A percentile compares a stretch with the other conserved stretches of the same genome.
phyloP scores from a whole-genome alignment of 2,113 vertebrate genomes.

The Aramus guarauna region DNA sequence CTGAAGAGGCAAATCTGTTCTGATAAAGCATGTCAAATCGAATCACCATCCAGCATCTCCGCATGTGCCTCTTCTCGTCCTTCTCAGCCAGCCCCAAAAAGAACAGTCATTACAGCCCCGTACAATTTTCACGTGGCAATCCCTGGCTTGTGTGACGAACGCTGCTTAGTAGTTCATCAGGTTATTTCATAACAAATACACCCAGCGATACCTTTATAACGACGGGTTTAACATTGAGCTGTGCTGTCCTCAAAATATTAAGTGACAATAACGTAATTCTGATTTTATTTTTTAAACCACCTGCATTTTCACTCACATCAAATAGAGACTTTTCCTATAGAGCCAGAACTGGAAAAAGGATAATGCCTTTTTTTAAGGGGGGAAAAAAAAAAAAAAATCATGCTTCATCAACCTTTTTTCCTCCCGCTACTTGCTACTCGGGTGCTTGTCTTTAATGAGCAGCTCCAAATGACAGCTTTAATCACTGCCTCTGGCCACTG shows the following conservation, averaged over 20 bases:
- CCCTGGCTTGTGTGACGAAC: background rate
- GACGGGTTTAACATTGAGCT: slow-evolving; percentile 3
- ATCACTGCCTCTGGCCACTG: slow-evolving; percentile 98
- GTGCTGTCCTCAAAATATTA: slow-evolving; percentile 39
- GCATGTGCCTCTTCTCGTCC: background rate
- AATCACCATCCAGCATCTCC: background rate
- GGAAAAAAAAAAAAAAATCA: background rate
- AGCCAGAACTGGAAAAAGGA: slow-evolving; percentile 46
- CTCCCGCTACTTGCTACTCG: slow-evolving; percentile 79
- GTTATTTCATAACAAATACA: slow-evolving; percentile 50
- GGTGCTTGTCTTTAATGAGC: slow-evolving; percentile 93
- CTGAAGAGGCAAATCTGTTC: slow-evolving; percentile 30
- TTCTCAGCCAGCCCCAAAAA: slow-evolving; percentile 12
- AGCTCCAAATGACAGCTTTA: slow-evolving; percentile 99
- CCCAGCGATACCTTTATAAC: slow-evolving; percentile 45
- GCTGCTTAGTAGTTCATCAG: slow-evolving; percentile 16
- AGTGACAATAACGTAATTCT: slow-evolving; percentile 4
- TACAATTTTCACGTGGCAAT: background rate
- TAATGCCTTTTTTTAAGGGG: background rate
- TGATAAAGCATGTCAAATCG: slow-evolving; percentile 18
- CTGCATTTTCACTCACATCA: slow-evolving; percentile 21
- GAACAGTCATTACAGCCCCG: background rate
- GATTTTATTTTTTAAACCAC: slow-evolving; percentile 55
- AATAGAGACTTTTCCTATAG: slow-evolving; percentile 38
- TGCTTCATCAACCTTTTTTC: slow-evolving; percentile 74